phyloP scores from a whole-genome alignment of 2,888 invertebrate genomes.

The Drosophila maculinotata region DNA sequence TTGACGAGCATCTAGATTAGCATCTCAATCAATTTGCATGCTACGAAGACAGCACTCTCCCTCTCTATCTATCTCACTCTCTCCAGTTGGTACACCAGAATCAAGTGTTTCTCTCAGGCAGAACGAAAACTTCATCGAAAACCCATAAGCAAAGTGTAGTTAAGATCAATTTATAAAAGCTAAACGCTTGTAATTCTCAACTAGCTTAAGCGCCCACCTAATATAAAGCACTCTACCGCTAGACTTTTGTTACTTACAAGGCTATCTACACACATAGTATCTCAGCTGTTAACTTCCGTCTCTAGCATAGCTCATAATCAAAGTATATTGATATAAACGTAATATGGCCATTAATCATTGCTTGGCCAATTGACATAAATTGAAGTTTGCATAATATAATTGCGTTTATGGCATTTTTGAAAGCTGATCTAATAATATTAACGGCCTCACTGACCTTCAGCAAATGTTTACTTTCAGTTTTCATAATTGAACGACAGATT shows the following conservation, averaged over 20 bases:
- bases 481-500: slow-evolving; percentile 56
- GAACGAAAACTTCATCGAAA: slow-evolving; percentile 3
- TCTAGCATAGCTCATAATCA: slow-evolving; percentile 18
- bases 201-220: not conserved
- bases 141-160: not conserved
- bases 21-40: slow-evolving; percentile 41
- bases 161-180: not conserved
- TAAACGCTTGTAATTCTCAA: not conserved
- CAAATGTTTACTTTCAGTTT: slow-evolving; percentile 76
- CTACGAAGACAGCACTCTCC: slow-evolving; percentile 3
- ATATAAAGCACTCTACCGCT: too few species aligned
- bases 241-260: too few species aligned
- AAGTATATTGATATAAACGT: slow-evolving; percentile 12
- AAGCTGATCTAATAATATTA: slow-evolving; percentile 75
- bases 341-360: slow-evolving; percentile 44
- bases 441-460: slow-evolving; percentile 69
- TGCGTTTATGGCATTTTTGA: slow-evolving; percentile 54
- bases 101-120: not conserved
- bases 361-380: slow-evolving; percentile 46
- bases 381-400: slow-evolving; percentile 50
- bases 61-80: not conserved
- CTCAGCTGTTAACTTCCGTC: slow-evolving; percentile 30
- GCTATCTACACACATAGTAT: not conserved
- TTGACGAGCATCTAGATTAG: slow-evolving; percentile 18
- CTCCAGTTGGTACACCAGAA: not conserved